These are phyloP conservation scores for Barbus barbus DNA, from an alignment of 2,113 vertebrate genomes.

Conservation along the genomic window DNA sequence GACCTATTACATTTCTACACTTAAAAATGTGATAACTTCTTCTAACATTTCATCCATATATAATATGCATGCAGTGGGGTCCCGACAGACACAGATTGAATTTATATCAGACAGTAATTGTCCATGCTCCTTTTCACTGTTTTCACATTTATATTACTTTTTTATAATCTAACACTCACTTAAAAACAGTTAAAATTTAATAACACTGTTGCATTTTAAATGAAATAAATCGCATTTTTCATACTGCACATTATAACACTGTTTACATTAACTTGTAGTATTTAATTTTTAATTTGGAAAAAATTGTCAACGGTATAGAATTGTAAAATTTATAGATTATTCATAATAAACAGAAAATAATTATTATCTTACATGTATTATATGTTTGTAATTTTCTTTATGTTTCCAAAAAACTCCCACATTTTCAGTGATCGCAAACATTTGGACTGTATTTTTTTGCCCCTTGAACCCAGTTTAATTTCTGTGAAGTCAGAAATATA, in stretches of 20 bases:
- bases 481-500: background rate
- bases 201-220: background rate
- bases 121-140: no score
- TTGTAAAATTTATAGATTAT: background rate
- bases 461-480: background rate
- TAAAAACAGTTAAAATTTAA: no score
- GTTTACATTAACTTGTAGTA: background rate
- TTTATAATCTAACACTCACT: no score
- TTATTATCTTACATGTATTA: background rate
- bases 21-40: background rate
- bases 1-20: background rate
- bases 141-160: no score
- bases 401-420: background rate
- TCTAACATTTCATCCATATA: background rate
- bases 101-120: no score
- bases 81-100: background rate
- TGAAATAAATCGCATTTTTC: background rate
- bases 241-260: no score
- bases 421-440: background rate
- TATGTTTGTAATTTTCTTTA: background rate
- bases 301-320: background rate
- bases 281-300: background rate
- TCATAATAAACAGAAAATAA: background rate
- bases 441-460: background rate
- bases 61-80: no score